Evolutionary conservation across 1,140 invertebrate genomes (phyloP).

Genomic region (Papilio aristodemus): DNA sequence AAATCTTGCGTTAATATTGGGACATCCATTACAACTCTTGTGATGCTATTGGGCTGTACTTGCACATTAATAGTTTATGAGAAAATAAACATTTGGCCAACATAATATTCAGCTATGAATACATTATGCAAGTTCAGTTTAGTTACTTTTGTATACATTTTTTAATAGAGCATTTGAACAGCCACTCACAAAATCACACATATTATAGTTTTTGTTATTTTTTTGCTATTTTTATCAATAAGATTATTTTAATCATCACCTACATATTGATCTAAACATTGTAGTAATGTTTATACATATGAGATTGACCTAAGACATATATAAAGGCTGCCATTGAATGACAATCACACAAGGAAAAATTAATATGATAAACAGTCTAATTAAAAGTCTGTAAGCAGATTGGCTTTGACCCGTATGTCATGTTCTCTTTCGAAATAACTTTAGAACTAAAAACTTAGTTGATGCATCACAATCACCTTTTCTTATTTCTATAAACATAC

Average conservation of each 20-base stretch:
- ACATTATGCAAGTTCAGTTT: too few relatives aligned
- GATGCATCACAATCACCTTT: too few relatives aligned
- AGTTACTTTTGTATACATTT: too few relatives aligned
- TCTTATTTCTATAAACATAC: too few relatives aligned
- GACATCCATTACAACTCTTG: too few relatives aligned
- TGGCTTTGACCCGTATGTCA: not conserved
- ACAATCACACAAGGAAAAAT: not conserved
- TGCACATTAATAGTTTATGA: too few relatives aligned
- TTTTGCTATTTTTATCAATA: not conserved
- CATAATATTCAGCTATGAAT: too few relatives aligned
- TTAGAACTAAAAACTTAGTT: too few relatives aligned
- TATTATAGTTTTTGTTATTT: not conserved
- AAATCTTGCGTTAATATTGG: too few relatives aligned
- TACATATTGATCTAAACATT: not conserved
- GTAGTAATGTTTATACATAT: not conserved
- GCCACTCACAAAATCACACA: not conserved
- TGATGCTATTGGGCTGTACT: too few relatives aligned
- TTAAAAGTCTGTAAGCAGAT: not conserved
- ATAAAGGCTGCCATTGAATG: not conserved
- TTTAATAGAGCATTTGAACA: too few relatives aligned
- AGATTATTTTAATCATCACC: not conserved
- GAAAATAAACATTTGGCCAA: too few relatives aligned
- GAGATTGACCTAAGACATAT: not conserved
- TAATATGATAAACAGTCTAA: not conserved
- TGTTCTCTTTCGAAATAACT: not conserved